Evolutionary conservation across 2,113 vertebrate genomes (phyloP).

Genomic region (Pachycephala philippinensis): DNA sequence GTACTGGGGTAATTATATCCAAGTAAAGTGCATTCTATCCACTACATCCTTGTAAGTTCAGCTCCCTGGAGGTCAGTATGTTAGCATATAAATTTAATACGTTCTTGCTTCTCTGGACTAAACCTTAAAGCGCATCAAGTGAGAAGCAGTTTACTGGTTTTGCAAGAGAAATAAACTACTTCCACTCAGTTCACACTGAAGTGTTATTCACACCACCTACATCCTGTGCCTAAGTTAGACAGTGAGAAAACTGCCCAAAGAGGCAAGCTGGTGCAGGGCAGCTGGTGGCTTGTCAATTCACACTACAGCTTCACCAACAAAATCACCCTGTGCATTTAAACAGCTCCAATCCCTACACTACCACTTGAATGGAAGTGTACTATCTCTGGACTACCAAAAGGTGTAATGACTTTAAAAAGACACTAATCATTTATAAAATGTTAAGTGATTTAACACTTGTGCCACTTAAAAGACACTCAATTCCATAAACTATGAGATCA

Average conservation of each 20-base stretch:
- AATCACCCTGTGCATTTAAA: background rate
- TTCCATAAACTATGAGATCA: background rate
- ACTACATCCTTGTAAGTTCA: background rate
- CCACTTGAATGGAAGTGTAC: background rate
- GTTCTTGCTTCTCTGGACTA: background rate
- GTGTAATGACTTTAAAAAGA: background rate
- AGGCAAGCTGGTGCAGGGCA: conserved; percentile 45
- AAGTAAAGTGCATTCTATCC: background rate
- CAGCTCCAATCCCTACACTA: background rate
- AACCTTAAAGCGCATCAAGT: background rate
- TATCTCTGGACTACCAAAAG: background rate
- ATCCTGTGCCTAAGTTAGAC: conserved; percentile 45
- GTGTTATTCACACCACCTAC: conserved; percentile 59
- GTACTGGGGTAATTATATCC: background rate
- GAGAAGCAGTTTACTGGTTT: conserved; percentile 22
- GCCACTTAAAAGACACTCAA: background rate
- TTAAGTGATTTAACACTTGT: background rate
- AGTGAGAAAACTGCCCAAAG: conserved; percentile 48
- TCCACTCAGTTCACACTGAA: conserved; percentile 20
- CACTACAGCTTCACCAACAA: background rate
- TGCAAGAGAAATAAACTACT: conserved; percentile 18
- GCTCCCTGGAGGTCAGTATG: background rate
- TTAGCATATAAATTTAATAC: background rate
- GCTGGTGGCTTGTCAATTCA: conserved; percentile 32
- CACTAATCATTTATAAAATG: background rate